These are phyloP conservation scores for Zaprionus lineosus DNA, from an alignment of 2,888 invertebrate genomes.

Conservation along the genomic window DNA sequence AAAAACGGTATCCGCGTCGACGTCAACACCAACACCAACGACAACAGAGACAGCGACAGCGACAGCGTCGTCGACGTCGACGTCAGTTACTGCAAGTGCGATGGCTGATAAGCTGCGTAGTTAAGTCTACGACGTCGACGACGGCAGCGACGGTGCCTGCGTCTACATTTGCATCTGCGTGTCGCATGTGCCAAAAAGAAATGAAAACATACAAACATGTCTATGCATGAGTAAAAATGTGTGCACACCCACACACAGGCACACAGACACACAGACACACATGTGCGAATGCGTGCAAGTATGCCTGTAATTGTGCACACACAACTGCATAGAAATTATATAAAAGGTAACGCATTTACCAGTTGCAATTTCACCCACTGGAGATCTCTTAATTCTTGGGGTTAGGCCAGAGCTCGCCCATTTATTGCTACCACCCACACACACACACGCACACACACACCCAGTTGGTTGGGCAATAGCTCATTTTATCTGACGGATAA, in stretches of 20 bases:
- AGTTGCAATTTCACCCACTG: too few species aligned
- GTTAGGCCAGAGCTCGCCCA: too few species aligned
- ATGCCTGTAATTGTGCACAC: too few species aligned
- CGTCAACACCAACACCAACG: neutral
- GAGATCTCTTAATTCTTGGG: too few species aligned
- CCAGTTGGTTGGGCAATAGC: neutral
- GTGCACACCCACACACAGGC: neutral
- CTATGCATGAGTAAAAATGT: too few species aligned
- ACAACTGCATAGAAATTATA: too few species aligned
- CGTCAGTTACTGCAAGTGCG: neutral
- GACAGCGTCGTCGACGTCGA: neutral
- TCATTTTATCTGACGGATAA: too few species aligned
- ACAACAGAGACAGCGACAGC: neutral
- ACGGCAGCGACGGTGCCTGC: neutral
- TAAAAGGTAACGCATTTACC: too few species aligned
- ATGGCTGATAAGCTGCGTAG: conserved; percentile 10
- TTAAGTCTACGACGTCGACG: conserved; percentile 7
- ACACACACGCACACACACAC: neutral
- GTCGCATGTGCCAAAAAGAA: conserved; percentile 9
- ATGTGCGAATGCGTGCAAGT: too few species aligned
- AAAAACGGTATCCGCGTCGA: conserved; percentile 4
- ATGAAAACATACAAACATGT: neutral
- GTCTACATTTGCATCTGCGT: neutral
- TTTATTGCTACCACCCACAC: too few species aligned
- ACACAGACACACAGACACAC: neutral